Base-by-base conservation (phyloP, 2,113 vertebrate genomes). In the Numenius arquata region DNA sequence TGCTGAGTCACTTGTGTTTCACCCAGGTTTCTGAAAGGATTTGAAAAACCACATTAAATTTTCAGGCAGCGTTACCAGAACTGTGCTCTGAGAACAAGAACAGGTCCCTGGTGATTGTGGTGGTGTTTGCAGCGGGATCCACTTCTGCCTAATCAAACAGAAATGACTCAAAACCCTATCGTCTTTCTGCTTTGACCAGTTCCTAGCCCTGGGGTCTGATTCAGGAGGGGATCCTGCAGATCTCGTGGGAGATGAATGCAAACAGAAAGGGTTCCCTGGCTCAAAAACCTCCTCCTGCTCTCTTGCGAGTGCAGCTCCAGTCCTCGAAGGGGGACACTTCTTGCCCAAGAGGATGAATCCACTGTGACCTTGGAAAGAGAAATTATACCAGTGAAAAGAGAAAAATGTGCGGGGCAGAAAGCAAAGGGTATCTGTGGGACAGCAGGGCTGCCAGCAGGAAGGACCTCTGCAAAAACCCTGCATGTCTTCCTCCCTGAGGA, bases 11-110 rank as follows among this genome's bases (percentile, higher is more conserved):
- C 96, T 36, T 62, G 72, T 6, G 98, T 98, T 43, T n/a, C 61
- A 29, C 96, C 90, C 79, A 98, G 48, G 78, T 98, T 97, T 90
- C 98, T 98, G 94, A 53, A 88, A 95, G 59, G 90, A 36, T 66
- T 56, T 50, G 79, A 88, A 88, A 38, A 63, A 43, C 2, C 52
- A n/a, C 41, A 21, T 48, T 13, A 20, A 20, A 15, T 43, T 66
- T n/a, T 29, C 36, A n/a, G 18, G 40, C 5, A 5, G 48, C 17
- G 2, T 30, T 34, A 70, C 10, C 56, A 55, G 23, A 71, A 29
- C 52, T 58, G 30, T 68, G 80, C 47, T 66, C 29, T 15, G 26
- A 70, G 61, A 52, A 26, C n/a, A 43, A 76, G 58, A 13, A 23
- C 72, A 58, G 36, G 9, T 25, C 45, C 50, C 56, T 62, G 78